A percentile compares a stretch with the other conserved stretches of the same genome.
Conservation (phyloP, 35 echinoderm and acorn worm species). For the Nesometra sesokonis region DNA sequence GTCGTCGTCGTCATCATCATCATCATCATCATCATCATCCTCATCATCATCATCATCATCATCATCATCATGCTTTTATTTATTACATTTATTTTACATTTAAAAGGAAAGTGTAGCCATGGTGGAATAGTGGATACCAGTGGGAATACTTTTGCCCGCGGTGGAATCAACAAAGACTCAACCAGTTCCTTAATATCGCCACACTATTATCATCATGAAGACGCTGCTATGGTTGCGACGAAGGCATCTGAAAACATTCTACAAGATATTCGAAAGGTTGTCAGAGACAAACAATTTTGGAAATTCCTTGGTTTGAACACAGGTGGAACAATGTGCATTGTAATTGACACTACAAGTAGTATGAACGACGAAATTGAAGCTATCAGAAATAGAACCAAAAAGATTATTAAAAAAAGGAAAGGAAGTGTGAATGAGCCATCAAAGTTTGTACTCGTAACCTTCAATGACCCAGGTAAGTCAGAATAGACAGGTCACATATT, state of each 20-base stretch:
- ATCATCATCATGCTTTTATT: too few species aligned
- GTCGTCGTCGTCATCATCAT: too few species aligned
- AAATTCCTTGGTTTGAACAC: neutral
- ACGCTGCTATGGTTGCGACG: neutral
- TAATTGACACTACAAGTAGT: neutral
- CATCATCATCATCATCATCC: too few species aligned
- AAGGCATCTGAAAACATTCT: neutral
- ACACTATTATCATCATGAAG: neutral
- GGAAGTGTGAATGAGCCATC: neutral
- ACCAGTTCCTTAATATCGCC: neutral
- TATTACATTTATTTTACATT: neutral
- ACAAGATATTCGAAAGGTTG: neutral
- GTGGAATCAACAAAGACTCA: neutral
- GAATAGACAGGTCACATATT: too few species aligned
- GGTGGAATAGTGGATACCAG: neutral
- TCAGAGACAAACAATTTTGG: neutral
- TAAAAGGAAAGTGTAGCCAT: neutral
- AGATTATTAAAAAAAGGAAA: neutral
- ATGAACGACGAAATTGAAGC: neutral
- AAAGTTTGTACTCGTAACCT: neutral
- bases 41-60: too few species aligned
- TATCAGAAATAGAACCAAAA: neutral
- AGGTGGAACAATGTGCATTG: slow-evolving; percentile 1
- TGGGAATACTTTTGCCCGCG: neutral
- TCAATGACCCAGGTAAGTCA: neutral